phyloP scores from a whole-genome alignment of 1,140 invertebrate species.

The Diuraphis noxia region DNA sequence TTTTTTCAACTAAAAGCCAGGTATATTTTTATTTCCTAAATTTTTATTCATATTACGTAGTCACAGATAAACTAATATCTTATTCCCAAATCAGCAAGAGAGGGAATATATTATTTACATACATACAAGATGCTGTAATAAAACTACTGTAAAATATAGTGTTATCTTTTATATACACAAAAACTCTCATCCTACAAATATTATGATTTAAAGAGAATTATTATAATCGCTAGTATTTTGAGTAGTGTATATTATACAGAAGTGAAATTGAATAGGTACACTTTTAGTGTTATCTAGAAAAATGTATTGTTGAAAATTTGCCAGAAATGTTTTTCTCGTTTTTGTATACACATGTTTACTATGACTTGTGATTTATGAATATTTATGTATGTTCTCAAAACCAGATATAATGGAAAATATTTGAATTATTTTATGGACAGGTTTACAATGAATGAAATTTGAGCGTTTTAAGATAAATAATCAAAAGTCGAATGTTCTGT shows the following conservation, averaged over 20 bases:
- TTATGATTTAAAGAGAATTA: background rate
- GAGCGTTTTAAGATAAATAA: background rate
- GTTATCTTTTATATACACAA: background rate
- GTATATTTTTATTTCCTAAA: slow-evolving; percentile 58
- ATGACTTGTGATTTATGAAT: background rate
- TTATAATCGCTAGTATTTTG: background rate
- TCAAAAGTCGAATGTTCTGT: background rate
- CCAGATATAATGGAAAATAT: background rate
- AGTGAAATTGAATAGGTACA: background rate
- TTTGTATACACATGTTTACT: background rate
- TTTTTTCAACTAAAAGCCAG: slow-evolving; percentile 73
- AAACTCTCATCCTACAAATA: background rate
- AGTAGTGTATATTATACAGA: background rate
- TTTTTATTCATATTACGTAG: background rate
- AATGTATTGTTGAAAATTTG: slow-evolving; percentile 16
- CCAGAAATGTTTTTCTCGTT: background rate
- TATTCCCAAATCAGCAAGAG: background rate
- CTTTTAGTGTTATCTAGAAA: background rate
- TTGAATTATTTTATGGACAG: background rate
- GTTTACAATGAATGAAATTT: background rate
- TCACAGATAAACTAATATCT: background rate
- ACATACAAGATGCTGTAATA: background rate
- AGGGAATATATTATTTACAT: background rate
- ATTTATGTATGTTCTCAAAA: background rate
- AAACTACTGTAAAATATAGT: background rate